Base-by-base conservation (phyloP, 2,113 vertebrate species). In the Mobula hypostoma region DNA sequence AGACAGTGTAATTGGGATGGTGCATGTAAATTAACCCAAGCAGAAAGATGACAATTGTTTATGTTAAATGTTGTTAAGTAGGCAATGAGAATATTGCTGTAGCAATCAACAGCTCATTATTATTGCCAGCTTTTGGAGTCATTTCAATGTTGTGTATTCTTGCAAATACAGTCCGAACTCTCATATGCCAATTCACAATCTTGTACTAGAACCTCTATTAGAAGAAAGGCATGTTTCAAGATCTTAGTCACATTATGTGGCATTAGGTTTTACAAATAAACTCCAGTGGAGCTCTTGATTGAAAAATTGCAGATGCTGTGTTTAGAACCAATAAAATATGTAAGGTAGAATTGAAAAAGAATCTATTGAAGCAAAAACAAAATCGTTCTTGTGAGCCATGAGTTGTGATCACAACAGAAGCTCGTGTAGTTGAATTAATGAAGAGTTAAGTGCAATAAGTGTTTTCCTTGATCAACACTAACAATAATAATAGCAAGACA, bases 1-100 rank as follows among this genome's bases (percentile, higher is more conserved):
- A 92, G 66, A 72, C 90, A 48, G 32, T 48, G 19, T 63, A 92
- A 92, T 92, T 92, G 66, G 88, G 66, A 92, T 48, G 68, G 90
- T 88, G 58, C 83, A 88, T 92, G 70, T 74, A 92, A 92, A 92
- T 92, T 48, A 70, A 24, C 66, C 66, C 19, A 21, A 72, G 17
- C 90, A 92, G 90, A 27, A 72, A 92, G 68, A 72, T 68, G 24
- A 40, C 70, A 72, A 88, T 14, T 93, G 66, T 72, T 40, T 14
- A 24, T 74, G 32, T 93, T 93, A 48, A 93, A 48, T 27, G 21
- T 93, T 8, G 12, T 74, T 74, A 56, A 93, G 66, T 48, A 74
- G 36, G 40, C 70, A 56, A 56, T 40, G 74, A 29, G 70, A 48
- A 56, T 93, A 93, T 7, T 74, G 88, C 66, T 40, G 61, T 32